phyloP scores from a whole-genome alignment of 2,113 vertebrate genomes.

The Gavialis gangeticus region DNA sequence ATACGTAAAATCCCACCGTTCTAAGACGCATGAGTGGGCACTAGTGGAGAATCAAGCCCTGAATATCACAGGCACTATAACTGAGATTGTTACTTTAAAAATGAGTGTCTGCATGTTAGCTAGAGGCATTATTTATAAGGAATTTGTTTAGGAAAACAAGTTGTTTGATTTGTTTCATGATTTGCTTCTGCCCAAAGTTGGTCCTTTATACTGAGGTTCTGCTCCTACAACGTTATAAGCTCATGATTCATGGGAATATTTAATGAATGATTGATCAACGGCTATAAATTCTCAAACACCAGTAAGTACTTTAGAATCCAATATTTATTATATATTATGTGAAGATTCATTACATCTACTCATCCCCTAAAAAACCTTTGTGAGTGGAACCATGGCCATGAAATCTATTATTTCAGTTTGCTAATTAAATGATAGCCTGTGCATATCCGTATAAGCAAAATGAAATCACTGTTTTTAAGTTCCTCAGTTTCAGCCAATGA shows the following conservation, averaged over 20 bases:
- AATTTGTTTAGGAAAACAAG: background rate
- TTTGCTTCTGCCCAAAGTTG: background rate
- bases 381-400: background rate
- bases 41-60: background rate
- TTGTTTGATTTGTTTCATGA: background rate
- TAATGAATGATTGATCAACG: background rate
- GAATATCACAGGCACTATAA: background rate
- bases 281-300: background rate
- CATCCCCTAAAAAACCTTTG: background rate
- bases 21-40: too few species aligned
- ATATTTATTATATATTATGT: background rate
- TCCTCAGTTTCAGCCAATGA: background rate
- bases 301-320: background rate
- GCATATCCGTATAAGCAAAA: background rate
- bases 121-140: background rate
- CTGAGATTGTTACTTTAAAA: background rate
- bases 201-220: background rate
- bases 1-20: background rate
- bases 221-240: background rate
- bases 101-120: background rate
- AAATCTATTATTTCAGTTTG: background rate
- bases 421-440: background rate
- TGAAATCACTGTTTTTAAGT: background rate
- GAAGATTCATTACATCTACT: background rate
- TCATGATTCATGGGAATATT: background rate